Evolutionary conservation across 2,113 vertebrate species (phyloP).

Genomic region (Clarias gariepinus): DNA sequence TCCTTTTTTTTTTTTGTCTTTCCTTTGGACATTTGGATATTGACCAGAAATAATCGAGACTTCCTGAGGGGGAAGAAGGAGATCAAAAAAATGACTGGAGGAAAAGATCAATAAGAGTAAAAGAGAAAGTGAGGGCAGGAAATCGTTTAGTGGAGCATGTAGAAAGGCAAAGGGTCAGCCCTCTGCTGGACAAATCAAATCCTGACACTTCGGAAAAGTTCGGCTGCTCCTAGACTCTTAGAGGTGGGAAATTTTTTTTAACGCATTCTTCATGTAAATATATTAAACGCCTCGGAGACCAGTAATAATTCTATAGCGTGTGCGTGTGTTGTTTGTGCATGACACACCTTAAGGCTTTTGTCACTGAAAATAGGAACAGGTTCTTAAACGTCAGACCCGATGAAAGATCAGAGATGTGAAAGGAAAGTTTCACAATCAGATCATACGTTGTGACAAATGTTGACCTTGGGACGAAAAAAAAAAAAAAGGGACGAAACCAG

Average conservation of each 20-base stretch:
- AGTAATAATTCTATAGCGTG: neutral
- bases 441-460: neutral
- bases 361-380: slow-evolving; percentile 33
- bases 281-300: neutral
- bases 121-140: neutral
- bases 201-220: neutral
- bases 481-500: neutral
- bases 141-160: neutral
- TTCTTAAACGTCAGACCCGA: slow-evolving; percentile 26
- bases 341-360: slow-evolving; percentile 22
- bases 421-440: neutral
- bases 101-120: slow-evolving; percentile 18
- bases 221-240: too few species aligned
- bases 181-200: neutral
- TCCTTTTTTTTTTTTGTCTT: neutral
- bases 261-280: slow-evolving; percentile 2
- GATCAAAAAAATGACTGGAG: neutral
- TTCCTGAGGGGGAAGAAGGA: neutral
- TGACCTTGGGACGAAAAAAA: slow-evolving; percentile 14
- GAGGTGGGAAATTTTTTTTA: slow-evolving; percentile 27
- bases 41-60: slow-evolving; percentile 31
- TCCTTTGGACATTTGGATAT: neutral
- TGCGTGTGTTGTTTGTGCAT: neutral
- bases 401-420: neutral
- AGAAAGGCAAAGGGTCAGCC: neutral